Evolutionary conservation across 1,140 invertebrate species (phyloP).

Genomic region (Drosophila insularis): DNA sequence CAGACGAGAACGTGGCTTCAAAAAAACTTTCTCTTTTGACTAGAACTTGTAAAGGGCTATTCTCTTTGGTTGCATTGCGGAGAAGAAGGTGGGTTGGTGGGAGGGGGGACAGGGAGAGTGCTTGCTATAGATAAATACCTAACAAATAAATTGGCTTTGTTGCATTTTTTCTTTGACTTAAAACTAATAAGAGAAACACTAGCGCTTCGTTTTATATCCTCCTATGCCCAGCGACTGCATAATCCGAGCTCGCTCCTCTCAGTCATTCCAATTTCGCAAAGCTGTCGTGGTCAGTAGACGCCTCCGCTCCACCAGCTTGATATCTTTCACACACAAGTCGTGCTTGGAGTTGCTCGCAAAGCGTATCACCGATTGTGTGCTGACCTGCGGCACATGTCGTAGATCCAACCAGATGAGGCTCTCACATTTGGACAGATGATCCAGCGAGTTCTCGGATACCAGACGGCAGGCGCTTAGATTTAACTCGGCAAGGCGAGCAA

Average conservation of each 20-base stretch:
- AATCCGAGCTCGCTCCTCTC: slow-evolving; percentile 29
- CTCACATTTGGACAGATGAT: slow-evolving; percentile 87
- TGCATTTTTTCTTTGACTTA: neutral
- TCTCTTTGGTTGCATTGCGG: slow-evolving; percentile 42
- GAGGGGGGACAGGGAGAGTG: neutral
- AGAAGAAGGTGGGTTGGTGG: neutral
- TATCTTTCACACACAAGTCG: slow-evolving; percentile 89
- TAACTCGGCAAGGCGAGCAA: slow-evolving; percentile 84
- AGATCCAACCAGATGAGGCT: slow-evolving; percentile 87
- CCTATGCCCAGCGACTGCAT: slow-evolving; percentile 13
- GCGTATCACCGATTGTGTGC: slow-evolving; percentile 90
- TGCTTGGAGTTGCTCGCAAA: slow-evolving; percentile 90
- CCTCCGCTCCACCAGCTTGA: slow-evolving; percentile 86
- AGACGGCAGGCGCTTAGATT: slow-evolving; percentile 92
- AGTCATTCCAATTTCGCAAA: slow-evolving; percentile 53
- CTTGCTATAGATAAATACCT: neutral
- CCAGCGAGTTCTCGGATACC: slow-evolving; percentile 91
- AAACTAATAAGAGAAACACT: slow-evolving; percentile 24
- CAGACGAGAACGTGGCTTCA: neutral
- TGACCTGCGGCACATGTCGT: slow-evolving; percentile 89
- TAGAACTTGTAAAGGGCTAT: slow-evolving; percentile 34
- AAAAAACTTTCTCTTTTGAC: neutral
- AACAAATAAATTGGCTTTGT: slow-evolving; percentile 8
- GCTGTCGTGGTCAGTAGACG: slow-evolving; percentile 31
- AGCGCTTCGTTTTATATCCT: slow-evolving; percentile 11